Evolutionary conservation across 2,113 vertebrate species (phyloP).

Genomic region (Spea multiplicata): DNA sequence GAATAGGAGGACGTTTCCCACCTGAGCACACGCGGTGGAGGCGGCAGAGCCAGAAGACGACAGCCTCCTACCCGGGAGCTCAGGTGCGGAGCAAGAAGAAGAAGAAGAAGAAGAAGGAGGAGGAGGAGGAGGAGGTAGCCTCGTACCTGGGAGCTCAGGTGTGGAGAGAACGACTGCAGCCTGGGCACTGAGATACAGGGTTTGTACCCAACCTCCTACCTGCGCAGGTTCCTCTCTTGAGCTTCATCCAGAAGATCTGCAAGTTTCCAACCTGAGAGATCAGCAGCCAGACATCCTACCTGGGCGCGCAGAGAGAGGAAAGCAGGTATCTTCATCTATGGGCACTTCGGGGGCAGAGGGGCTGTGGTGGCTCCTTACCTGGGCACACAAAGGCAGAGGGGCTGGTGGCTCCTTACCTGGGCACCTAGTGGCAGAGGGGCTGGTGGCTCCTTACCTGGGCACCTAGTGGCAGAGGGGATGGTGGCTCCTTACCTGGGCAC

Average conservation of each 20-base stretch:
- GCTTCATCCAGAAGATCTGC: no score
- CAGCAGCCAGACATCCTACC: neutral
- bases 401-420: neutral
- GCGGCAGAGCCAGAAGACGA: neutral
- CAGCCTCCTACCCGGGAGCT: neutral
- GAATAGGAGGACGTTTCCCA: neutral
- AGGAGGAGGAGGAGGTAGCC: no score
- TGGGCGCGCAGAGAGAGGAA: neutral
- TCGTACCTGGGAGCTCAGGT: no score
- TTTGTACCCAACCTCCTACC: no score
- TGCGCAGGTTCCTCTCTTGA: no score
- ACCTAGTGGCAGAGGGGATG: neutral
- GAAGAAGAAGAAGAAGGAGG: no score
- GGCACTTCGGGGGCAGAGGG: neutral
- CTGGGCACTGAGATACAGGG: no score
- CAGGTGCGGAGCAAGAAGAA: no score
- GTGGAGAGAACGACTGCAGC: no score
- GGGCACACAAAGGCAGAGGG: neutral
- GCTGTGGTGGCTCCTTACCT: constrained; percentile 1
- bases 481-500: neutral
- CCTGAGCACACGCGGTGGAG: neutral
- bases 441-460: neutral
- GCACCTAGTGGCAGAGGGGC: neutral
- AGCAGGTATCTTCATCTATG: neutral
- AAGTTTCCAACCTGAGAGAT: no score